Evolutionary conservation across 2,888 invertebrate species (phyloP), one percentile per base, ranked within the genome.

Genomic region (Lacanobia wlatinum): DNA sequence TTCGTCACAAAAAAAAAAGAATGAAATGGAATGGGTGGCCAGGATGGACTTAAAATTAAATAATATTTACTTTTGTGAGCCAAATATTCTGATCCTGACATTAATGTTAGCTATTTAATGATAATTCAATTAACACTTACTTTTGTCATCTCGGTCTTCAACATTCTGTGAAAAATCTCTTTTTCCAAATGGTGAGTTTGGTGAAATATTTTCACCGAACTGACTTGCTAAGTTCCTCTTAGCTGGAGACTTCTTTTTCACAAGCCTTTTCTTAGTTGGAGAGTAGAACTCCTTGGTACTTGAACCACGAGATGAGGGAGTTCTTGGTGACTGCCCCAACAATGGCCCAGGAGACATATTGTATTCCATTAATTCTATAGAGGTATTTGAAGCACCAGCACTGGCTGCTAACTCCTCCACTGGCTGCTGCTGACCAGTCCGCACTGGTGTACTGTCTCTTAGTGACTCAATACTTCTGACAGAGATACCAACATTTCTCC

Each of bases 91-190:
- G 6, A 23, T 12, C 38, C 6, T 16, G 0, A 21, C 8, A 23
- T 9, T 23, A 1, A 60, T 43, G 18, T n/a, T 38, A 59, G n/a
- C n/a, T 61, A 28, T 46, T 4, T 28, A 50, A 14, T 18, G 34
- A 40, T 21, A n/a, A 14, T 12, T 40, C 6, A 65, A 10, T 23
- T 2, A 23, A 18, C 52, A 76, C 94, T 93, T 89, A 96, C 96
- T 95, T 83, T 93, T 95, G 73, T 95, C 94, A 92, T 95, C 94
- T 77, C 90, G 84, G 12, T 87, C 90, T 43, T 87, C 70, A 78
- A 87, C 87, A 60, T 87, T 86, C 16, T 65, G 70, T 48, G 23
- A 18, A 53, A 55, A 56, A 62, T 84, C 72, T 48, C 53, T 64
- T 68, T 90, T 89, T 40, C 81, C 63, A 21, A 76, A 75, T 73